phyloP scores from a whole-genome alignment of 1,140 invertebrate species.

The Brevipalpus yothersi region DNA sequence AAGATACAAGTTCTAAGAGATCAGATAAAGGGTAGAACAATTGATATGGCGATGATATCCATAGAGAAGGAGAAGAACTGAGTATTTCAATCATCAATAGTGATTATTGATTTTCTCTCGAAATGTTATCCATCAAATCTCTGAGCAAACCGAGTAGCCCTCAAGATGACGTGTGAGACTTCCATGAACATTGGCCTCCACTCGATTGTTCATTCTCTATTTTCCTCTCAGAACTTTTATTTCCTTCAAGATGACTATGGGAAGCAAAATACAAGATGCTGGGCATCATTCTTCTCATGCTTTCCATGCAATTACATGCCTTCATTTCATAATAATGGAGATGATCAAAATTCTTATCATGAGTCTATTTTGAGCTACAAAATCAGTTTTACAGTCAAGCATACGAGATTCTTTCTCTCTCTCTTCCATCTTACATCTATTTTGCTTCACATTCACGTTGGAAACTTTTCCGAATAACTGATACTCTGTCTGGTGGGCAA shows the following conservation, averaged over 20 bases:
- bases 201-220: neutral
- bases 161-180: neutral
- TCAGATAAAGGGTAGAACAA: neutral
- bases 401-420: too few species aligned
- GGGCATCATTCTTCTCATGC: neutral
- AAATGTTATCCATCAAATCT: neutral
- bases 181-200: neutral
- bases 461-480: too few species aligned
- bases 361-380: too few species aligned
- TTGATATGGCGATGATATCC: neutral
- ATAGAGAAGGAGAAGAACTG: neutral
- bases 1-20: neutral
- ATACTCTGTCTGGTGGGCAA: too few species aligned
- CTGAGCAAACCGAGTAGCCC: neutral
- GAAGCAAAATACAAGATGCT: neutral
- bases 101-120: too few species aligned
- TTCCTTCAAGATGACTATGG: neutral
- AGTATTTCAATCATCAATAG: too few species aligned
- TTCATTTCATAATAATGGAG: too few species aligned
- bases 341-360: too few species aligned
- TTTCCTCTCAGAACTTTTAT: neutral
- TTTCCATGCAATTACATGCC: neutral
- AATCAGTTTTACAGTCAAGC: too few species aligned
- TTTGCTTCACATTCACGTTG: too few species aligned
- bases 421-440: too few species aligned